Conservation (phyloP, 2,888 invertebrate genomes). For the Campoplex nolae region DNA sequence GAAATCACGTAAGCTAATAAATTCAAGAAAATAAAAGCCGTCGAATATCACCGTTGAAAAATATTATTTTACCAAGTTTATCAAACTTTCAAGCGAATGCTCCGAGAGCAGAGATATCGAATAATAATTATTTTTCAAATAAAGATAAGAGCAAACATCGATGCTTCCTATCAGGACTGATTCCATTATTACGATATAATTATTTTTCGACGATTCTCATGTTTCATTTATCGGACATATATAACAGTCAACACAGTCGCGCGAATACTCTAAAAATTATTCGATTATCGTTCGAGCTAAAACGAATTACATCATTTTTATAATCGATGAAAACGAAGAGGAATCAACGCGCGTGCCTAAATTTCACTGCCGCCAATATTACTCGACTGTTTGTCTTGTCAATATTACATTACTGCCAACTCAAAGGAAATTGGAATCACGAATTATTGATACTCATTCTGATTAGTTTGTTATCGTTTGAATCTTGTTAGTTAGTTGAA, state of each 20-base stretch:
- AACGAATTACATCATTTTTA: background rate
- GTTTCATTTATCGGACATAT: constrained; percentile 2
- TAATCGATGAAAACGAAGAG: background rate
- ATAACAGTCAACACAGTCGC: background rate
- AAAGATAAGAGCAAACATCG: background rate
- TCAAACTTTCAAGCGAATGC: background rate
- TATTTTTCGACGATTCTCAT: no score
- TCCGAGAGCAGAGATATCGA: background rate
- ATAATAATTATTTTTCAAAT: background rate
- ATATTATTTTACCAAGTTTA: background rate
- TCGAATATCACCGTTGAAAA: background rate
- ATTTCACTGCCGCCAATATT: background rate
- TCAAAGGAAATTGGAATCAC: background rate
- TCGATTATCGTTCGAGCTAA: background rate
- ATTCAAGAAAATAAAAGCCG: no score
- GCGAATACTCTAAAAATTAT: background rate
- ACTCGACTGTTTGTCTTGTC: background rate
- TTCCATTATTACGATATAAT: background rate
- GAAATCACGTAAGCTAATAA: no score
- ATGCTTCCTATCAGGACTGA: background rate
- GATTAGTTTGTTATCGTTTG: no score
- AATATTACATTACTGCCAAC: background rate
- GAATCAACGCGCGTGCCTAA: background rate
- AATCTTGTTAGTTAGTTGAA: no score
- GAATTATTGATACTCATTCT: background rate